phyloP scores from a whole-genome alignment of 2,113 vertebrate species.

The Ifrita kowaldi region DNA sequence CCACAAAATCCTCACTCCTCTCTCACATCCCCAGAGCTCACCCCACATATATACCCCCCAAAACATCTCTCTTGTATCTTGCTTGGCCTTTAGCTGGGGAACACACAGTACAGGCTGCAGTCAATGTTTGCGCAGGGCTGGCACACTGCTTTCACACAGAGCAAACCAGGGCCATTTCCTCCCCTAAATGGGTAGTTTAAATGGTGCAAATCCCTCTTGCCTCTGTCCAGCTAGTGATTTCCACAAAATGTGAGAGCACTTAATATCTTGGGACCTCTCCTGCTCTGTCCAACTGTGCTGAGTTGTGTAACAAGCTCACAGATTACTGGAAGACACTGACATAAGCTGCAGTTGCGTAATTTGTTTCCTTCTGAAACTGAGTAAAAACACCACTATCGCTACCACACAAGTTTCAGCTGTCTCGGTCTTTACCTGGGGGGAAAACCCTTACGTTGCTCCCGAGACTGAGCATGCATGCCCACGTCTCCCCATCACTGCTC shows the following conservation, averaged over 20 bases:
- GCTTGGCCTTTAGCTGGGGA: background rate
- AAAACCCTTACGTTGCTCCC: background rate
- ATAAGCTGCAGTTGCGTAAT: background rate
- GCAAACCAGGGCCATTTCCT: accelerated
- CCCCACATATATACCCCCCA: background rate
- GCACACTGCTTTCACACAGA: background rate
- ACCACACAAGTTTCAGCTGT: background rate
- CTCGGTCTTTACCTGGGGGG: background rate
- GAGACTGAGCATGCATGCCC: background rate
- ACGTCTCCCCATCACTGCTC: background rate
- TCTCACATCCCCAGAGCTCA: background rate
- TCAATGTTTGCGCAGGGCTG: no score
- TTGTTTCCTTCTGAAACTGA: background rate
- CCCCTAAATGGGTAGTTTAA: background rate
- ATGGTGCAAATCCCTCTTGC: background rate
- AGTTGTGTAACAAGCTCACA: background rate
- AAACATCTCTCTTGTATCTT: background rate
- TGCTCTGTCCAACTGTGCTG: background rate
- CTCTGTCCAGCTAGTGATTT: background rate
- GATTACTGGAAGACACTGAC: background rate
- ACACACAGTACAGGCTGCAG: background rate
- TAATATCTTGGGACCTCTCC: background rate
- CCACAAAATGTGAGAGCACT: background rate
- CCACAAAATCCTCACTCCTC: background rate
- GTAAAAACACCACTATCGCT: accelerated